These are phyloP conservation scores for Heteractis magnifica DNA, from an alignment of 92 coral and sea anemone genomes.

Conservation along the genomic window DNA sequence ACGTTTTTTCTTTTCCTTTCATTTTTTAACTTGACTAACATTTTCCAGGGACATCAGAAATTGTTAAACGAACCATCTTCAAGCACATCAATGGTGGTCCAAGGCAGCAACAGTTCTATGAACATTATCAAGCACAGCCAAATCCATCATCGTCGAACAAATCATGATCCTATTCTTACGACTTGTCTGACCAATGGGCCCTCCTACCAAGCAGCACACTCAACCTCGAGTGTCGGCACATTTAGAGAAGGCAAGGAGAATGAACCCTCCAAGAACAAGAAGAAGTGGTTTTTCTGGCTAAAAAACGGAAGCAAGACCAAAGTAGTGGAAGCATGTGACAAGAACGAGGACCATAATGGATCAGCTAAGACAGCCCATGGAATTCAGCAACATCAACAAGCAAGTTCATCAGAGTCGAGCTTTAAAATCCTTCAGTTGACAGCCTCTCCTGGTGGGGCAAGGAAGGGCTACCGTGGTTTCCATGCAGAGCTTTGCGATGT, in stretches of 20 bases:
- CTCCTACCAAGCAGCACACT: background rate
- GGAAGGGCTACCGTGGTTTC: background rate
- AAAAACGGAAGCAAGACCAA: conserved; percentile 1
- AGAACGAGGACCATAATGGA: background rate
- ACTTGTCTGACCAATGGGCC: background rate
- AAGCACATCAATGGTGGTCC: background rate
- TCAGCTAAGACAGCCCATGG: background rate
- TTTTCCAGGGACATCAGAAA: background rate
- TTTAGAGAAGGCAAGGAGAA: background rate
- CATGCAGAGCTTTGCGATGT: background rate
- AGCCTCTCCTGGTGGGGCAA: conserved; percentile 10
- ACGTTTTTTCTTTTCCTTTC: background rate
- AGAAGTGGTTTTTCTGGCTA: background rate
- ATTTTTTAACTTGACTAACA: background rate
- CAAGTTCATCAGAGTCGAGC: background rate
- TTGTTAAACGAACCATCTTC: conserved; percentile 1
- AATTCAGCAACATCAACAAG: background rate
- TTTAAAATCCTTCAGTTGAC: background rate
- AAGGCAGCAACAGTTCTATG: background rate
- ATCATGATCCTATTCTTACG: background rate
- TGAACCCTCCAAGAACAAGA: background rate
- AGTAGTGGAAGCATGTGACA: background rate
- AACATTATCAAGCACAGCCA: background rate
- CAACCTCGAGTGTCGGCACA: background rate
- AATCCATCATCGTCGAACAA: background rate